Percentiles rank a stretch among this genome's conserved stretches.
Conservation (phyloP, 2,888 invertebrate species). For the Alentia gelatinosa region DNA sequence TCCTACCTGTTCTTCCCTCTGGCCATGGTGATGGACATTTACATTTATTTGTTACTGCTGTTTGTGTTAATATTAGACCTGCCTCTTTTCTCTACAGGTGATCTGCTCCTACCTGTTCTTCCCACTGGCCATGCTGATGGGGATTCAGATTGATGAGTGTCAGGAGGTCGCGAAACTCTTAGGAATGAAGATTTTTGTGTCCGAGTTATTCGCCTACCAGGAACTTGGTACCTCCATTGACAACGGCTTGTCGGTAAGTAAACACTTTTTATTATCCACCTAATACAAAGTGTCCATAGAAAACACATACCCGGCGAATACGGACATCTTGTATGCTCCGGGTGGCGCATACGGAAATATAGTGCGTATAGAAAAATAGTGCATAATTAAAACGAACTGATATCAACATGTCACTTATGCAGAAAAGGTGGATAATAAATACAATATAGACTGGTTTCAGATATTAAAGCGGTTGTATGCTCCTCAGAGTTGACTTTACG, state of each 20-base stretch:
- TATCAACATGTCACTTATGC: too few species aligned
- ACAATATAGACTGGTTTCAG: too few species aligned
- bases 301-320: too few species aligned
- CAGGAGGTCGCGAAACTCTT: conserved; percentile 52
- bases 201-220: conserved; percentile 59
- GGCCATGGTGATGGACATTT: conserved; percentile 58
- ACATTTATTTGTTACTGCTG: not conserved
- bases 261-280: too few species aligned
- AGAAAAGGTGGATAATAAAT: too few species aligned
- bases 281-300: too few species aligned
- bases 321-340: too few species aligned
- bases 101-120: conserved; percentile 58
- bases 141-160: conserved; percentile 54
- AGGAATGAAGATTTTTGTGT: conserved; percentile 59
- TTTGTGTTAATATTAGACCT: not conserved
- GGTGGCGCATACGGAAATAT: too few species aligned
- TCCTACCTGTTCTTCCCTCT: conserved; percentile 59
- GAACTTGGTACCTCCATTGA: conserved; percentile 48
- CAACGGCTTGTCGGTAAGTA: conserved; percentile 47
- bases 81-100: conserved; percentile 46
- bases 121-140: conserved; percentile 58
- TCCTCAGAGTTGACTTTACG: too few species aligned
- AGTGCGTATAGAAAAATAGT: too few species aligned
- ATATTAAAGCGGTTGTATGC: too few species aligned
- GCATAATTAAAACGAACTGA: too few species aligned